Percentiles rank a stretch among this genome's conserved stretches.
Conservation (phyloP, 64 coral and sea anemone species). For the Hydrozoanthus tunicans region DNA sequence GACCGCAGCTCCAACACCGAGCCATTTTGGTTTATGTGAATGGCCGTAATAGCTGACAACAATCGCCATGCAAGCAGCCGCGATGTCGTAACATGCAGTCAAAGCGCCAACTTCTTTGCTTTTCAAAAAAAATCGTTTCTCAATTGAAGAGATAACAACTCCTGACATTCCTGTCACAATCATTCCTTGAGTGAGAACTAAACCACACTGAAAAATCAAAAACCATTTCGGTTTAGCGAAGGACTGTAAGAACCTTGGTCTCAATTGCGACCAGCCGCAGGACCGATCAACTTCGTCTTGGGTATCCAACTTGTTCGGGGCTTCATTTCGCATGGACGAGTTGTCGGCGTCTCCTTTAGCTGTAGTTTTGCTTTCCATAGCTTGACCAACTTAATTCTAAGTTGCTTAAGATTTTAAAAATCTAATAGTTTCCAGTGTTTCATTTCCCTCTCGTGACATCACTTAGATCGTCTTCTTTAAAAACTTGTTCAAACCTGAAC, state of each 20-base stretch:
- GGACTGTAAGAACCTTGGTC: slow-evolving; percentile 64
- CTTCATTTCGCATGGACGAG: no score
- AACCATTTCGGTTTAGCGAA: slow-evolving; percentile 83
- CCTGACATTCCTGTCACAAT: slow-evolving; percentile 82
- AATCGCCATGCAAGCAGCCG: slow-evolving; percentile 76
- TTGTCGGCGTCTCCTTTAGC: no score
- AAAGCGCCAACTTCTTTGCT: slow-evolving; percentile 78
- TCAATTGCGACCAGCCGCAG: slow-evolving; percentile 30
- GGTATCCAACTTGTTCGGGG: neutral
- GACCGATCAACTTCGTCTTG: slow-evolving; percentile 22
- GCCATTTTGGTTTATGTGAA: slow-evolving; percentile 96
- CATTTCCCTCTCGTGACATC: no score
- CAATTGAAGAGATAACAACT: slow-evolving; percentile 93
- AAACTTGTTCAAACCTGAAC: slow-evolving; percentile 1
- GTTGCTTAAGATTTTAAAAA: neutral
- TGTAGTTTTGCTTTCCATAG: neutral
- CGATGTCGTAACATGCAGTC: slow-evolving; percentile 78
- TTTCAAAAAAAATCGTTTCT: slow-evolving; percentile 86
- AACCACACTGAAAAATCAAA: slow-evolving; percentile 83
- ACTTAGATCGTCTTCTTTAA: neutral
- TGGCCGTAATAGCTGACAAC: slow-evolving; percentile 95
- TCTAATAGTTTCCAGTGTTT: no score
- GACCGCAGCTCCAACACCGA: slow-evolving; percentile 80
- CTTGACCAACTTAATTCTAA: neutral
- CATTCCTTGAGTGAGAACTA: slow-evolving; percentile 90